These are phyloP conservation scores for Tribolium castaneum DNA, from an alignment of 1,140 invertebrate species.

Conservation along the genomic window DNA sequence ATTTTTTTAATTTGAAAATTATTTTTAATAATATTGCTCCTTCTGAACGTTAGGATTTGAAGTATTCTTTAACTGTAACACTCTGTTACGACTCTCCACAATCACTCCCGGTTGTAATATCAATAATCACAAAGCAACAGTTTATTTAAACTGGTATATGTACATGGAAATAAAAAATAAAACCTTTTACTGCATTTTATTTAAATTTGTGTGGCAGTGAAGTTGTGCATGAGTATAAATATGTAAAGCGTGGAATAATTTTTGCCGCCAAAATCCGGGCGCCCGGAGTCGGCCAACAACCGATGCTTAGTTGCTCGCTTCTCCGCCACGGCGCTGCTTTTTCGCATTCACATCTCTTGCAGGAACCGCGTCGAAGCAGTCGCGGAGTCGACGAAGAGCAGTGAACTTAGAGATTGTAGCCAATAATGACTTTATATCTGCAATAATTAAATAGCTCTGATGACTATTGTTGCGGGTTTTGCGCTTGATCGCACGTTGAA, in stretches of 20 bases:
- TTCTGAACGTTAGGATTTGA: too few species aligned
- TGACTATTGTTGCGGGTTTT: conserved; percentile 1
- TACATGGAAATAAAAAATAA: too few species aligned
- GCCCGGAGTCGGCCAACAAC: background rate
- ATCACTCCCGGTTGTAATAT: too few species aligned
- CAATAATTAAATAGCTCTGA: conserved; percentile 15
- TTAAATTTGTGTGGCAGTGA: too few species aligned
- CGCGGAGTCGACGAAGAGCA: conserved; percentile 11
- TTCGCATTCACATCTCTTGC: conserved; percentile 2
- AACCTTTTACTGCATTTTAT: too few species aligned
- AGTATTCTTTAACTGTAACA: too few species aligned
- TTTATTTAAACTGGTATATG: too few species aligned
- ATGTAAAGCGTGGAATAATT: background rate
- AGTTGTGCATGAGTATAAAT: background rate
- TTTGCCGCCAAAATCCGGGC: conserved; percentile 9
- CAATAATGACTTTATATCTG: background rate
- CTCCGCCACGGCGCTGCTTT: conserved; percentile 4
- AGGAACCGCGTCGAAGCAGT: background rate
- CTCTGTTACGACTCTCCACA: too few species aligned
- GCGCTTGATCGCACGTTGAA: conserved; percentile 14
- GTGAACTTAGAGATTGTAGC: background rate
- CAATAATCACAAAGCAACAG: too few species aligned
- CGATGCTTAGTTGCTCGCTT: background rate
- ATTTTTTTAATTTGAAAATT: too few species aligned
- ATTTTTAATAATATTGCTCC: too few species aligned